phyloP scores from a whole-genome alignment of 1,140 invertebrate species.

The Zaprionus lachaisei region DNA sequence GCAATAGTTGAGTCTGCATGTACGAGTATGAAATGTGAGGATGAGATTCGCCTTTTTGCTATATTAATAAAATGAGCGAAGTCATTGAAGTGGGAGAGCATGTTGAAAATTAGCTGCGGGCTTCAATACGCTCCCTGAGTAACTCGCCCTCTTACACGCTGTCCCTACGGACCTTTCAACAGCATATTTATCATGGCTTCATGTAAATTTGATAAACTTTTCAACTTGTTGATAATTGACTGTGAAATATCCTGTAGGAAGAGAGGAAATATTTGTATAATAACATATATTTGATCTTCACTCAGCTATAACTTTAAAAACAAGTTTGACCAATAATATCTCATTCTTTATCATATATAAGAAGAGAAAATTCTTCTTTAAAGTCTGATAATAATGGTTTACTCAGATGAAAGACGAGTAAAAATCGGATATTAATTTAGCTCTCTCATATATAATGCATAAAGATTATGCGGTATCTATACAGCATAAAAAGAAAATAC shows the following conservation, averaged over 20 bases:
- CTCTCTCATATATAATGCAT: too few relatives aligned
- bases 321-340: too few relatives aligned
- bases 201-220: neutral
- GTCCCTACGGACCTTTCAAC: neutral
- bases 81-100: slow-evolving; percentile 1
- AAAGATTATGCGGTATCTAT: too few relatives aligned
- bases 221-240: neutral
- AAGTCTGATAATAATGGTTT: too few relatives aligned
- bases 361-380: too few relatives aligned
- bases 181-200: slow-evolving; percentile 7
- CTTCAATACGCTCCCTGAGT: slow-evolving; percentile 2
- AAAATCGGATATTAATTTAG: too few relatives aligned
- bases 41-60: slow-evolving; percentile 8
- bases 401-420: too few relatives aligned
- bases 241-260: neutral
- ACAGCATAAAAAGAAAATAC: too few relatives aligned
- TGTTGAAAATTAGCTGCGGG: slow-evolving; percentile 29
- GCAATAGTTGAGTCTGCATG: neutral
- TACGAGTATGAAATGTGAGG: neutral
- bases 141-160: neutral
- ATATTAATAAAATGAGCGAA: slow-evolving; percentile 11
- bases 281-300: too few relatives aligned
- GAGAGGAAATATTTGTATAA: neutral
- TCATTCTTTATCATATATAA: too few relatives aligned
- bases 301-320: too few relatives aligned